Conservation (phyloP, 2,113 vertebrate species). For the Galeopterus variegatus region DNA sequence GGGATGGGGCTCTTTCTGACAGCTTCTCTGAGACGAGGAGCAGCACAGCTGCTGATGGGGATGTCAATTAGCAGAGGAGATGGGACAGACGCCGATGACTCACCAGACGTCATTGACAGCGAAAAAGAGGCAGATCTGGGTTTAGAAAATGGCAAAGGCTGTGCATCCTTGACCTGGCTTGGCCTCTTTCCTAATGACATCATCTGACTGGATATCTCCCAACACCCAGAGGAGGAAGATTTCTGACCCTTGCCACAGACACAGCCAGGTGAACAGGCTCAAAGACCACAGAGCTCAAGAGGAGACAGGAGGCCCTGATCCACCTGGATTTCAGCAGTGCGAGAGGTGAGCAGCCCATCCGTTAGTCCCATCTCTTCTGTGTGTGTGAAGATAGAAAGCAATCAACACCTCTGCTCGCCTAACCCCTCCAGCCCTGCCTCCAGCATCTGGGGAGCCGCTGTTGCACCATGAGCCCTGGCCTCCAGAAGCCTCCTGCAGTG, state of each 20-base stretch:
- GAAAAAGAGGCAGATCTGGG: conserved; percentile 15
- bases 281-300: background rate
- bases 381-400: background rate
- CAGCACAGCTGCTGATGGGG: accelerated
- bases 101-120: conserved; percentile 42
- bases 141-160: conserved; percentile 66
- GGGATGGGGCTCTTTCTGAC: background rate
- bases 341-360: background rate
- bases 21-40: background rate
- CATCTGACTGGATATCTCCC: conserved; percentile 36
- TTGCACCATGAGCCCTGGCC: background rate
- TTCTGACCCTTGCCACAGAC: background rate
- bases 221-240: background rate
- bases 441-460: background rate
- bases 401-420: background rate
- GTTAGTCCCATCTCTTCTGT: background rate
- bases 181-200: conserved; percentile 34
- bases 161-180: background rate
- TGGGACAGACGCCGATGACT: background rate
- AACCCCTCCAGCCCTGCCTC: too few relatives aligned
- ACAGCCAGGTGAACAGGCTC: background rate
- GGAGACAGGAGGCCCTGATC: background rate
- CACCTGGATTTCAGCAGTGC: background rate
- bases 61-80: background rate
- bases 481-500: background rate